Percentiles rank a stretch among this genome's conserved stretches.
Evolutionary conservation across 2,888 invertebrate genomes (phyloP).

Genomic region (Aquatica leii): DNA sequence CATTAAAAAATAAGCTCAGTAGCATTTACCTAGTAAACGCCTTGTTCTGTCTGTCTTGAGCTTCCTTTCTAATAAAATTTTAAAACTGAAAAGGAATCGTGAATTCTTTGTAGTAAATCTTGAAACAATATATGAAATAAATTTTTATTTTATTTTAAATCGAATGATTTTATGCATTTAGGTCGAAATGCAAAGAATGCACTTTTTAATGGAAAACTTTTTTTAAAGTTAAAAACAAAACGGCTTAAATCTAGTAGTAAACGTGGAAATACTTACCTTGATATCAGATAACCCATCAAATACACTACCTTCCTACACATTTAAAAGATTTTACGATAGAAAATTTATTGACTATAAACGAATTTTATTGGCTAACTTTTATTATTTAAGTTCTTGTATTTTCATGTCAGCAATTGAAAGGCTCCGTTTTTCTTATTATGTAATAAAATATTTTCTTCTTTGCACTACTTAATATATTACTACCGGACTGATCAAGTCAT

Average conservation of each 20-base stretch:
- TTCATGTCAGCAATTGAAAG: conserved; percentile 61
- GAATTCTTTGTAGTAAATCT: no score
- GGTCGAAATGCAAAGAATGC: no score
- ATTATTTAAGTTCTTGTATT: conserved; percentile 62
- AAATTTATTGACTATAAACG: conserved; percentile 60
- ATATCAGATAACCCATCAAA: conserved; percentile 55
- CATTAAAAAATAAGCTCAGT: no score
- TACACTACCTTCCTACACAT: conserved; percentile 51
- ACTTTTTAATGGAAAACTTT: no score
- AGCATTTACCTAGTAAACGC: no score
- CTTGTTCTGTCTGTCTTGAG: no score
- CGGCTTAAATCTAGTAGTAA: conserved; percentile 21
- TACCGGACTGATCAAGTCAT: conserved; percentile 54
- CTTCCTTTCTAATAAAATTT: no score
- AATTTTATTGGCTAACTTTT: conserved; percentile 61
- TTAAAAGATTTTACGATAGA: conserved; percentile 57
- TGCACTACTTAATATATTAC: conserved; percentile 49
- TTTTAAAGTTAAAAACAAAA: conserved; percentile 6
- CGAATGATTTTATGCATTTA: no score
- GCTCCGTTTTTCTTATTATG: conserved; percentile 58
- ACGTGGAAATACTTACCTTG: conserved; percentile 49
- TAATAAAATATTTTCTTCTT: conserved; percentile 58
- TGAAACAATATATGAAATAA: no score
- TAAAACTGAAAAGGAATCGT: no score
- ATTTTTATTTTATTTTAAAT: no score